Percentiles rank a stretch among this genome's conserved stretches.
These are phyloP conservation scores for Actinostola sp. DNA, from an alignment of 92 coral and sea anemone genomes.

Conservation along the genomic window DNA sequence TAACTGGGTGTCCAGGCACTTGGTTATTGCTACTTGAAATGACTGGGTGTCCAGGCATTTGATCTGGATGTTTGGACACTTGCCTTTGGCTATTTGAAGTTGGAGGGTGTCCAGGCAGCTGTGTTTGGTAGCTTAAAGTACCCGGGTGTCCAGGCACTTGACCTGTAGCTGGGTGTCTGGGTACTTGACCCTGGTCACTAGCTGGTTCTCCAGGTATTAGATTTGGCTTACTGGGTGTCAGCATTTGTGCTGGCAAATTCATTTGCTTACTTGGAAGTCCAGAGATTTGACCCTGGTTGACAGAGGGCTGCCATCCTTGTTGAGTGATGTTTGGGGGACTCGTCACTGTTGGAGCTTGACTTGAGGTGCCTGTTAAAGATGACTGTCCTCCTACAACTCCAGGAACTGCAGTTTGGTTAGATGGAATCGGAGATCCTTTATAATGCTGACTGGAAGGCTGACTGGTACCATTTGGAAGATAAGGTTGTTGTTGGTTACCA, in stretches of 20 bases:
- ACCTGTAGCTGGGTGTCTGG: not conserved
- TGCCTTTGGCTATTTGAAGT: not conserved
- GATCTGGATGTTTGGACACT: not conserved
- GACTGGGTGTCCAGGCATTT: constrained; percentile 17
- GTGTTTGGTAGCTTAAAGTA: not conserved
- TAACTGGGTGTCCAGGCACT: not conserved
- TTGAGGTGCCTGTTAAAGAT: not conserved
- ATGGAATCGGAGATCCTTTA: not conserved
- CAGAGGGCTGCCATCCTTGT: no score
- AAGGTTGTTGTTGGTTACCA: constrained; percentile 1
- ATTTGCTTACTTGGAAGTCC: not conserved
- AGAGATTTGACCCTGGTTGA: no score
- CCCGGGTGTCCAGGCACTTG: constrained; percentile 12
- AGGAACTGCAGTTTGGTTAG: not conserved
- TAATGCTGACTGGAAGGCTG: not conserved
- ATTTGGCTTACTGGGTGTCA: no score
- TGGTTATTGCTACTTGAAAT: not conserved
- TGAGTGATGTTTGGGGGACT: not conserved
- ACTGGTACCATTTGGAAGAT: not conserved
- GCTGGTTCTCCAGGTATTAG: not conserved
- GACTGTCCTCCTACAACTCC: not conserved
- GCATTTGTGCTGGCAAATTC: not conserved
- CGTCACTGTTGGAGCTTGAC: not conserved
- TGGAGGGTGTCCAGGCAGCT: constrained; percentile 1
- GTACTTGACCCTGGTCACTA: not conserved